Percentiles rank a stretch among this genome's conserved stretches.
These are phyloP conservation scores for Tychaedon coryphoeus DNA, from an alignment of 2,113 vertebrate species.

Conservation along the genomic window DNA sequence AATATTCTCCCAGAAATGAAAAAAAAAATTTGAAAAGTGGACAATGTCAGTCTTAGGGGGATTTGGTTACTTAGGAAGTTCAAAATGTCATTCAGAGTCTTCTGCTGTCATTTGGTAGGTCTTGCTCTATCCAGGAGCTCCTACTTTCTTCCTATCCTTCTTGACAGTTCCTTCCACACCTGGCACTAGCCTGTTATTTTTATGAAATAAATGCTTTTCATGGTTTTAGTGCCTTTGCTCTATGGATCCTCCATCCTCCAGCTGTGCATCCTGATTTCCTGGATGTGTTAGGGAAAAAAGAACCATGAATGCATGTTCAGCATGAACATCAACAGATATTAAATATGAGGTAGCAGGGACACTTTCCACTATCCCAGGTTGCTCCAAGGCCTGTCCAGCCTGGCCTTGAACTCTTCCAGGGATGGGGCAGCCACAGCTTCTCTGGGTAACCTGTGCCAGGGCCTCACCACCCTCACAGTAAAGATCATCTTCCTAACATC, in stretches of 20 bases:
- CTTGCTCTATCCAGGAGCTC: neutral
- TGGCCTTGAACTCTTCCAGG: neutral
- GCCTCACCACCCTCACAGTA: neutral
- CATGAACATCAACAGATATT: neutral
- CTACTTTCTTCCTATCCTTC: neutral
- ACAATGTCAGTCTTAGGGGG: neutral
- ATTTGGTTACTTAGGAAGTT: neutral
- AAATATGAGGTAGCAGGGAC: neutral
- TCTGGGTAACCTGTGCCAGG: neutral
- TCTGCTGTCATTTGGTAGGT: neutral
- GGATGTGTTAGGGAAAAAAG: neutral
- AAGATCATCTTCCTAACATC: neutral
- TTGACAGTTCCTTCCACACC: neutral
- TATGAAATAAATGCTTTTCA: neutral
- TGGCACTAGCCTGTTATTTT: neutral
- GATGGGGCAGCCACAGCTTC: neutral
- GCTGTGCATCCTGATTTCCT: neutral
- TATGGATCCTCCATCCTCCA: neutral
- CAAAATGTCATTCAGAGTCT: neutral
- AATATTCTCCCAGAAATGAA: neutral
- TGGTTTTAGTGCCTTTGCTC: neutral
- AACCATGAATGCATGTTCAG: neutral
- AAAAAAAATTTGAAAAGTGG: neutral
- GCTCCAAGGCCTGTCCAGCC: neutral
- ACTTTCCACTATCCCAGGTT: accelerated